Evolutionary conservation across 1,140 invertebrate genomes (phyloP).

Genomic region (Atta cephalotes): DNA sequence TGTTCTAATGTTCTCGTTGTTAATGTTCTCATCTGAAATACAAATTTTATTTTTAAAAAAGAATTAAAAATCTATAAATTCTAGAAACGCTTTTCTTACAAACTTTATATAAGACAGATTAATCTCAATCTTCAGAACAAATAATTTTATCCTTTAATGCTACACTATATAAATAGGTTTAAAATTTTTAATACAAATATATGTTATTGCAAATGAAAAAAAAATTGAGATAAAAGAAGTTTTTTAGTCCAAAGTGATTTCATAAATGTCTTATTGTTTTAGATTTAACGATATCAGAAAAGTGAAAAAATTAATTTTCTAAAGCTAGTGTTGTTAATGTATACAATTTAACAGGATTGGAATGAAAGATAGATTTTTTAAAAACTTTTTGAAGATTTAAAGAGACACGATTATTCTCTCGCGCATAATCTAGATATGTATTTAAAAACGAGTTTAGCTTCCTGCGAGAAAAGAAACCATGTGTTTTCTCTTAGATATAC

Average conservation of each 20-base stretch:
- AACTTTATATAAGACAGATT: not conserved
- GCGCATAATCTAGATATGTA: slow-evolving; percentile 5
- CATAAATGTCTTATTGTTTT: not conserved
- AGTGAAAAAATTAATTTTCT: not conserved
- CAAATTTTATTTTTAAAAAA: not conserved
- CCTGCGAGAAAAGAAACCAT: not conserved
- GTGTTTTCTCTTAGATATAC: slow-evolving; percentile 27
- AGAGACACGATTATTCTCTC: not conserved
- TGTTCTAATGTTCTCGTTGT: too few species aligned
- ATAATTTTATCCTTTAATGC: not conserved
- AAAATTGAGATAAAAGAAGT: not conserved
- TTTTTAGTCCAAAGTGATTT: not conserved
- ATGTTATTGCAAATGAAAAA: not conserved
- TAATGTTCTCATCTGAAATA: too few species aligned
- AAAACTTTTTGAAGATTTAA: not conserved
- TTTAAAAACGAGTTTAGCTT: slow-evolving; percentile 22
- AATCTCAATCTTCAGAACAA: not conserved
- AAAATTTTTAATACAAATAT: not conserved
- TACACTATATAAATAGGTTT: not conserved
- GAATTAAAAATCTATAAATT: not conserved
- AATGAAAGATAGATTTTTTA: not conserved
- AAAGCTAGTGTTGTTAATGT: not conserved
- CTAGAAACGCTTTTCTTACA: not conserved
- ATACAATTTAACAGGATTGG: not conserved
- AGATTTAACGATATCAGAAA: not conserved